Conservation (phyloP, 2,797 vertebrate genomes). For the Eleutherodactylus coqui region DNA sequence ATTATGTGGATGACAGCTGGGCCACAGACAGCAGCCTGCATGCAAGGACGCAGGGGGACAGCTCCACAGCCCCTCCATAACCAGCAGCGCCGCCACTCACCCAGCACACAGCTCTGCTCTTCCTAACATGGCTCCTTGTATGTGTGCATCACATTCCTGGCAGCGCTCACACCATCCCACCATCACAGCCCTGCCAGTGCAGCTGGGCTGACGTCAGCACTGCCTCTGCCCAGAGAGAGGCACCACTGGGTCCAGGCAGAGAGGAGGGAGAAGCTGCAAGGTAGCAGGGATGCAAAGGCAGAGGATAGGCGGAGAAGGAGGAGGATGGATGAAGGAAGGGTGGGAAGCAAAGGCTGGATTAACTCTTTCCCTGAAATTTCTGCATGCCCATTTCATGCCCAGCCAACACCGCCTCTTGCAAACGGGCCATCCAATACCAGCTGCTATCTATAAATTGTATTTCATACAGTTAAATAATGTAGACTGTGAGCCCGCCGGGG, state of each 20-base stretch:
- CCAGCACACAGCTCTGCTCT: constrained; percentile 43
- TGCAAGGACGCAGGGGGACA: not conserved
- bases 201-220: constrained; percentile 63
- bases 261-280: constrained; percentile 22
- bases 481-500: not conserved
- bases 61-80: constrained; percentile 64
- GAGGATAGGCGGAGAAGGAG: constrained; percentile 18
- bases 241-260: constrained; percentile 36
- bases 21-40: not conserved
- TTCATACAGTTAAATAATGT: not conserved
- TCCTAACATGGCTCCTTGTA: constrained; percentile 54
- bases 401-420: not conserved
- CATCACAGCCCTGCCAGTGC: constrained; percentile 75
- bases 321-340: constrained; percentile 15
- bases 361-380: constrained; percentile 10
- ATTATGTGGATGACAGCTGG: constrained; percentile 1
- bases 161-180: constrained; percentile 70
- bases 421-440: not conserved
- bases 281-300: constrained; percentile 4
- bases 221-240: constrained; percentile 58
- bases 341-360: constrained; percentile 13
- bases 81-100: constrained; percentile 67
- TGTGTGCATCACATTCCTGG: constrained; percentile 72
- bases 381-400: not conserved
- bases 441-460: not conserved